Percentiles rank a stretch among this genome's conserved stretches.
Conservation (phyloP, 1,140 invertebrate genomes). For the Thaumetopoea pityocampa region DNA sequence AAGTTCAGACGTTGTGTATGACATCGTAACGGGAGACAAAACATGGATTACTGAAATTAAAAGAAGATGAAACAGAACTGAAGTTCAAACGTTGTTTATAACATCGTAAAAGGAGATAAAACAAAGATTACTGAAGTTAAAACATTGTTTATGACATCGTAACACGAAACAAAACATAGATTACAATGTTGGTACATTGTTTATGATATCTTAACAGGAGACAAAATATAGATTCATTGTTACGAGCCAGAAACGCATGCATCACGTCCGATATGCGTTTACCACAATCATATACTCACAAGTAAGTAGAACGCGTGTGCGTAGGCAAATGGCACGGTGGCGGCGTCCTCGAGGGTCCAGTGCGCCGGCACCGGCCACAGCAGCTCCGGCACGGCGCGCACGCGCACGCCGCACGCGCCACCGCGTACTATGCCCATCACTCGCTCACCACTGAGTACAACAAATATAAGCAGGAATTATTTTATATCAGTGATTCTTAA, state of each 20-base stretch:
- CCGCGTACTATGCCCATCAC: slow-evolving; percentile 37
- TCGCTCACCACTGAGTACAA: slow-evolving; percentile 27
- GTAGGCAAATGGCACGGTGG: slow-evolving; percentile 80
- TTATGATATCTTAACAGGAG: no score
- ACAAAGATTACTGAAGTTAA: neutral
- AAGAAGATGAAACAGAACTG: no score
- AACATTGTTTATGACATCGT: neutral
- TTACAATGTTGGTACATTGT: no score
- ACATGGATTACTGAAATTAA: no score
- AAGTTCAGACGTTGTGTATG: no score
- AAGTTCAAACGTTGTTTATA: no score
- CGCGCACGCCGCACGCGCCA: slow-evolving; percentile 7
- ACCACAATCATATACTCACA: slow-evolving; percentile 15
- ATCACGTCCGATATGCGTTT: no score
- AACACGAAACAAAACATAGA: neutral
- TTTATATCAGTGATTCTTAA: no score
- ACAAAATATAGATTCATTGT: neutral
- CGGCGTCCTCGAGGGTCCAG: slow-evolving; percentile 86
- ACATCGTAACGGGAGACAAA: no score
- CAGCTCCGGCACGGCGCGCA: slow-evolving; percentile 35
- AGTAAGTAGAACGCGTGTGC: slow-evolving; percentile 70
- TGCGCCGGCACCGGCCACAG: slow-evolving; percentile 82
- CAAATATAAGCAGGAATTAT: neutral
- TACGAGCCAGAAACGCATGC: neutral
- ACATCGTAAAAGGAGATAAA: neutral